Evolutionary conservation across 2,888 invertebrate species (phyloP).

Genomic region (Adelognathus sp.): DNA sequence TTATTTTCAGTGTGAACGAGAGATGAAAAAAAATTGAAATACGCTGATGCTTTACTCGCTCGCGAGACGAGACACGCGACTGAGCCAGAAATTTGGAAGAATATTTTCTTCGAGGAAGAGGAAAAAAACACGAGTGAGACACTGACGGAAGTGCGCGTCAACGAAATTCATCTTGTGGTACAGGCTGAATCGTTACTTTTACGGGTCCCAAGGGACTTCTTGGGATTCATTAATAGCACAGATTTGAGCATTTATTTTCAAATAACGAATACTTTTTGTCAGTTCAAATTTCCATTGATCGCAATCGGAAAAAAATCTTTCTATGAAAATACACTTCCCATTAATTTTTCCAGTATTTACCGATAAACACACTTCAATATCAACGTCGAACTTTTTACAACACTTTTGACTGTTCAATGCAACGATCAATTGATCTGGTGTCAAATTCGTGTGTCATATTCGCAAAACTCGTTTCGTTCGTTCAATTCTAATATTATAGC

Average conservation of each 20-base stretch:
- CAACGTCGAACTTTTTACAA: too few species aligned
- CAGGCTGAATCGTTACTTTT: constrained; percentile 27
- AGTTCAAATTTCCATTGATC: not conserved
- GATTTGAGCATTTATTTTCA: not conserved
- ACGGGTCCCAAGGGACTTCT: not conserved
- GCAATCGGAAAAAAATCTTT: too few species aligned
- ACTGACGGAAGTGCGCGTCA: constrained; percentile 51
- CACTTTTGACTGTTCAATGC: too few species aligned
- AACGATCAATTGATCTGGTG: too few species aligned
- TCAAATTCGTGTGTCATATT: too few species aligned
- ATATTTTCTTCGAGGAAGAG: constrained; percentile 21
- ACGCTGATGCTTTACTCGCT: constrained; percentile 29
- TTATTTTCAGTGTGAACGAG: constrained; percentile 44
- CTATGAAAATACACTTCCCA: too few species aligned
- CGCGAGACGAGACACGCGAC: constrained; percentile 21
- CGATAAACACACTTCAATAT: too few species aligned
- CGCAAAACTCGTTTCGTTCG: too few species aligned
- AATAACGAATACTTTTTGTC: not conserved
- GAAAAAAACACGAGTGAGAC: constrained; percentile 22
- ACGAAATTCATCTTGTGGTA: constrained; percentile 37
- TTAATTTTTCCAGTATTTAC: too few species aligned
- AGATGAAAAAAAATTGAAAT: constrained; percentile 13
- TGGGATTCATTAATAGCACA: not conserved
- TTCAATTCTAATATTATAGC: too few species aligned
- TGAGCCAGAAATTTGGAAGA: not conserved